These are phyloP conservation scores for Diorhabda carinulata DNA, from an alignment of 1,140 invertebrate genomes.

Conservation along the genomic window DNA sequence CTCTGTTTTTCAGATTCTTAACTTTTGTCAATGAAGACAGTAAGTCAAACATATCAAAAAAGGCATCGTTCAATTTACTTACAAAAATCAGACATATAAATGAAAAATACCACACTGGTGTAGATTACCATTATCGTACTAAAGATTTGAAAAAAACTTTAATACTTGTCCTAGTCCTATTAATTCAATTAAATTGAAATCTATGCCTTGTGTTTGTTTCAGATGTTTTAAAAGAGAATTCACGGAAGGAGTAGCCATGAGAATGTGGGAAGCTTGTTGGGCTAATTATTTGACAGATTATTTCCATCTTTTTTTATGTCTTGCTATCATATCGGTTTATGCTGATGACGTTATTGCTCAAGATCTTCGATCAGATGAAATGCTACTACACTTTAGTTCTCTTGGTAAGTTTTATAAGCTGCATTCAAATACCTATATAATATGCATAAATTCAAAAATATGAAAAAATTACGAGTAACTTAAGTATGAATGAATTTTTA, in stretches of 20 bases:
- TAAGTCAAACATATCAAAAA: too few relatives aligned
- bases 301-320: slow-evolving; percentile 87
- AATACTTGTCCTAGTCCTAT: too few relatives aligned
- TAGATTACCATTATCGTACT: slow-evolving; percentile 15
- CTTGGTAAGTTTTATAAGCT: slow-evolving; percentile 52
- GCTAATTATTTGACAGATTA: slow-evolving; percentile 89
- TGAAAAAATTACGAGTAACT: too few relatives aligned
- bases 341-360: slow-evolving; percentile 89
- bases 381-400: slow-evolving; percentile 90
- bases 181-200: too few relatives aligned
- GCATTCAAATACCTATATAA: too few relatives aligned
- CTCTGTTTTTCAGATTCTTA: too few relatives aligned
- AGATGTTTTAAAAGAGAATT: slow-evolving; percentile 88
- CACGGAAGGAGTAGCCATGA: slow-evolving; percentile 75
- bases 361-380: slow-evolving; percentile 85
- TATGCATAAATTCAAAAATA: too few relatives aligned
- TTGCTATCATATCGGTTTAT: slow-evolving; percentile 88
- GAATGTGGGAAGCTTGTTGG: slow-evolving; percentile 95
- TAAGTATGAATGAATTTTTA: too few relatives aligned
- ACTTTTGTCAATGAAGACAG: too few relatives aligned
- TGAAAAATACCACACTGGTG: too few relatives aligned
- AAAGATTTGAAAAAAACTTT: not conserved
- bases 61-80: too few relatives aligned
- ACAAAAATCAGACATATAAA: too few relatives aligned
- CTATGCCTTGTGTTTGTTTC: slow-evolving; percentile 22